Percentiles rank a stretch among this genome's conserved stretches.
phyloP scores from a whole-genome alignment of 2,888 invertebrate species.

The Zaprionus lineosus region DNA sequence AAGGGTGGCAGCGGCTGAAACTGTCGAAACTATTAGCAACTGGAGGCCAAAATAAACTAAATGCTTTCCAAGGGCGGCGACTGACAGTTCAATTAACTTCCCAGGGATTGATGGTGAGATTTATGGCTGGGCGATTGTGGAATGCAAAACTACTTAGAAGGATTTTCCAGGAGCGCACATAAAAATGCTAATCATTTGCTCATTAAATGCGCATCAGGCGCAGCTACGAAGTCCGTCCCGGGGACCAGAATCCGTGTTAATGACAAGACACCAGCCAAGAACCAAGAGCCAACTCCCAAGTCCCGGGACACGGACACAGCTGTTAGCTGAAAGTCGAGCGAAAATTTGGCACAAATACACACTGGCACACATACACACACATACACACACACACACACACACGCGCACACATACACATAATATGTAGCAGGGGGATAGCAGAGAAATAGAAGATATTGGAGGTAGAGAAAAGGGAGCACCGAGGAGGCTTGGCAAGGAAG shows the following conservation, averaged over 20 bases:
- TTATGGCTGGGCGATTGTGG: slow-evolving; percentile 10
- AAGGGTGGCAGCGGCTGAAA: slow-evolving; percentile 1
- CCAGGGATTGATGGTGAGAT: neutral
- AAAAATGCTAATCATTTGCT: slow-evolving; percentile 72
- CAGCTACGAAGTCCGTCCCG: no score
- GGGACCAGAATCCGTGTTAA: slow-evolving; percentile 44
- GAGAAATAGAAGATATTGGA: neutral
- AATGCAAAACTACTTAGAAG: slow-evolving; percentile 41
- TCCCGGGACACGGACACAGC: slow-evolving; percentile 45
- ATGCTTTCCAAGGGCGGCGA: neutral
- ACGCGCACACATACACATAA: no score
- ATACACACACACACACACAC: no score
- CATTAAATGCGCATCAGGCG: slow-evolving; percentile 71
- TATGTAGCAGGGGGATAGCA: slow-evolving; percentile 4
- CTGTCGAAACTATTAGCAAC: slow-evolving; percentile 31
- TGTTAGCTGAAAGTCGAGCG: slow-evolving; percentile 47
- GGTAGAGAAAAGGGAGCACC: neutral
- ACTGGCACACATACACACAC: no score
- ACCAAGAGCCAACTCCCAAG: slow-evolving; percentile 3
- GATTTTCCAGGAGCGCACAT: slow-evolving; percentile 22
- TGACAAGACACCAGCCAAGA: slow-evolving; percentile 51
- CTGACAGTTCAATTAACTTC: slow-evolving; percentile 52
- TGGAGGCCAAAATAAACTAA: slow-evolving; percentile 34
- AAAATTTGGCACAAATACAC: slow-evolving; percentile 57
- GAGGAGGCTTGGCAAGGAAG: slow-evolving; percentile 6